Percentiles rank a stretch among this genome's conserved stretches.
Evolutionary conservation across 2,113 vertebrate species (phyloP).

Genomic region (Noturus placidus): DNA sequence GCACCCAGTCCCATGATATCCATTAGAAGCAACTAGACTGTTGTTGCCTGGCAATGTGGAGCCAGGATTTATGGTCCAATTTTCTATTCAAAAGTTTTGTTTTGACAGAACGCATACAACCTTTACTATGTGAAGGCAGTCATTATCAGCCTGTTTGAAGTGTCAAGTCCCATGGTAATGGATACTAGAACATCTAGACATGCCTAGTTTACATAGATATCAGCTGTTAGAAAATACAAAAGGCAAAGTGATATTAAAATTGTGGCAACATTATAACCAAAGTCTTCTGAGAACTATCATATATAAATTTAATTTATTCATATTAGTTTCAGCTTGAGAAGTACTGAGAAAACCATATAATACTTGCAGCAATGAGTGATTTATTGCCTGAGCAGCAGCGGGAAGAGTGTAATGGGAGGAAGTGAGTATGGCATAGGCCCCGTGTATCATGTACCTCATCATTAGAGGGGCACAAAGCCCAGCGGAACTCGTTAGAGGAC

Average conservation of each 20-base stretch:
- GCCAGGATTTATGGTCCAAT: neutral
- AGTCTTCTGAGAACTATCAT: neutral
- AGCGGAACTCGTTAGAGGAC: conserved; percentile 77
- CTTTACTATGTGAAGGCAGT: neutral
- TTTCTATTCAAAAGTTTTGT: conserved; percentile 34
- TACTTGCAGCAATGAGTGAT: conserved; percentile 44
- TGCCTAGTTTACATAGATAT: neutral
- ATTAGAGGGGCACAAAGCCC: conserved; percentile 69
- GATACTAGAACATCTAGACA: neutral
- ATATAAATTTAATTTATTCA: neutral
- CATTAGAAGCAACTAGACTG: conserved; percentile 29
- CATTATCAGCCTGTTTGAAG: conserved; percentile 4
- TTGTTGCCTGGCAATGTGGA: conserved; percentile 31
- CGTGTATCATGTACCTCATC: conserved; percentile 61
- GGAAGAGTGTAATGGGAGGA: conserved; percentile 59
- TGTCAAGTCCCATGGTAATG: neutral
- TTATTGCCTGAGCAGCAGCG: conserved; percentile 60
- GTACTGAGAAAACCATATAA: conserved; percentile 35
- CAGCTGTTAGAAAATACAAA: neutral
- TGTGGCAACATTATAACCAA: neutral
- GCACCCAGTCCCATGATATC: conserved; percentile 37
- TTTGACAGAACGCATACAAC: neutral
- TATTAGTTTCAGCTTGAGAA: conserved; percentile 13
- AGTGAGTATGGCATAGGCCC: conserved; percentile 54
- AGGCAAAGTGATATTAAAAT: neutral